These are phyloP conservation scores for Calephelis nemesis DNA, from an alignment of 1,140 invertebrate genomes.

Conservation along the genomic window DNA sequence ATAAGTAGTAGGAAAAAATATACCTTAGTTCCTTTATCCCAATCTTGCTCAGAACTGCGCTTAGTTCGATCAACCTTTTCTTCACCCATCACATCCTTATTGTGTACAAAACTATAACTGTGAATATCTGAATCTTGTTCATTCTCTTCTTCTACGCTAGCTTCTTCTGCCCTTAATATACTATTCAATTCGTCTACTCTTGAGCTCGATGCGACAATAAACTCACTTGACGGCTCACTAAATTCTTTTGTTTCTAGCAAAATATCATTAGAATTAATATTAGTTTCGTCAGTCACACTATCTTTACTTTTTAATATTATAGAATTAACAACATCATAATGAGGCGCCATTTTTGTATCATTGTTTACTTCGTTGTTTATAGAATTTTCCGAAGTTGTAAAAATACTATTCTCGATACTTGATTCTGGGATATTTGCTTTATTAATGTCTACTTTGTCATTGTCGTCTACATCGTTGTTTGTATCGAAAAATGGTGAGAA, in stretches of 20 bases:
- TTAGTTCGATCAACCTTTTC: conserved; percentile 39
- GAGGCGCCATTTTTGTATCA: conserved; percentile 13
- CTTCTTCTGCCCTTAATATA: conserved; percentile 38
- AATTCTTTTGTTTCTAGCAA: conserved; percentile 17
- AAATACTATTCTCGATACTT: conserved; percentile 39
- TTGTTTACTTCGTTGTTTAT: conserved; percentile 7
- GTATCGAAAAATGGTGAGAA: conserved; percentile 36
- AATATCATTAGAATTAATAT: conserved; percentile 17
- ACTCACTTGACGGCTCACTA: conserved; percentile 30
- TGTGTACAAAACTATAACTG: conserved; percentile 16
- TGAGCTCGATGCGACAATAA: conserved; percentile 41
- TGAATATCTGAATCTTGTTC: conserved; percentile 12
- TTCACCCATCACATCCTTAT: conserved; percentile 13
- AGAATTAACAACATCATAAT: conserved; percentile 17
- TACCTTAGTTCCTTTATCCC: conserved; percentile 44
- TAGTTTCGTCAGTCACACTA: conserved; percentile 12
- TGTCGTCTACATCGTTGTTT: conserved; percentile 26
- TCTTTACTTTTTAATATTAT: conserved; percentile 17
- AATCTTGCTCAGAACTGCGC: conserved; percentile 45
- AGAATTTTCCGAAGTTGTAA: conserved; percentile 33
- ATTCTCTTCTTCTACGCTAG: conserved; percentile 34
- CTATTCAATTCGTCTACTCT: conserved; percentile 36
- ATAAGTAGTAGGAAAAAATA: neutral
- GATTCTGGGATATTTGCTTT: conserved; percentile 36
- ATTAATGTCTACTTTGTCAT: conserved; percentile 32